A percentile compares a stretch with the other conserved stretches of the same genome.
phyloP scores from a whole-genome alignment of 2,113 vertebrate species.

The Jaculus jaculus region DNA sequence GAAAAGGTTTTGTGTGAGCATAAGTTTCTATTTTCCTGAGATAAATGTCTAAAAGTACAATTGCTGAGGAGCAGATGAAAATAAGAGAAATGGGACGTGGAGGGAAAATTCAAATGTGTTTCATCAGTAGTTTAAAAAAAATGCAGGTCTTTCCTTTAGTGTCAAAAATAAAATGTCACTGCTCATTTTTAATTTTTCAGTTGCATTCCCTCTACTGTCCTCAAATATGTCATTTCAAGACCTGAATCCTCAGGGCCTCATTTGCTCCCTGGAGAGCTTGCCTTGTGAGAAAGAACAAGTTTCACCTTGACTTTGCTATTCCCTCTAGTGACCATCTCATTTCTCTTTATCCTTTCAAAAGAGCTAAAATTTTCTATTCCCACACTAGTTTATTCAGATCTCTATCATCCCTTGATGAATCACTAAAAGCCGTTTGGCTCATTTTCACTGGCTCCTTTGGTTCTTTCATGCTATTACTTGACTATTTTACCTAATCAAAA shows the following conservation, averaged over 20 bases:
- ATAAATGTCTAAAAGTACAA: constrained; percentile 23
- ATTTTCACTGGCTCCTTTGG: neutral
- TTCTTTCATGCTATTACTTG: neutral
- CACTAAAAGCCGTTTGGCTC: neutral
- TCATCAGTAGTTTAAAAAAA: constrained; percentile 27
- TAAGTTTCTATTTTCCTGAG: constrained; percentile 22
- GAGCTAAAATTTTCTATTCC: neutral
- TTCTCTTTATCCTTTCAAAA: neutral
- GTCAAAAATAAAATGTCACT: neutral
- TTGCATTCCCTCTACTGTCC: neutral
- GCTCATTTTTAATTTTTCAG: neutral
- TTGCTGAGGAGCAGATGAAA: constrained; percentile 15
- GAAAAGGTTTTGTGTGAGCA: neutral
- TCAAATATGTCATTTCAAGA: neutral
- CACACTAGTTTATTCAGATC: neutral
- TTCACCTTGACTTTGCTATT: neutral
- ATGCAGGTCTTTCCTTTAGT: neutral
- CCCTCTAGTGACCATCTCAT: constrained; percentile 3
- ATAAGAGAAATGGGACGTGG: neutral
- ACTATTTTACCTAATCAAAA: neutral
- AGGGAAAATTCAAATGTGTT: constrained; percentile 28
- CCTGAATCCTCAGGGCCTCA: neutral
- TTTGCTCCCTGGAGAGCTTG: neutral
- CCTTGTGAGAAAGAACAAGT: neutral
- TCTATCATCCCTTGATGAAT: neutral